phyloP scores from a whole-genome alignment of 53 echinoderm and acorn worm genomes.

The Crossaster papposus region DNA sequence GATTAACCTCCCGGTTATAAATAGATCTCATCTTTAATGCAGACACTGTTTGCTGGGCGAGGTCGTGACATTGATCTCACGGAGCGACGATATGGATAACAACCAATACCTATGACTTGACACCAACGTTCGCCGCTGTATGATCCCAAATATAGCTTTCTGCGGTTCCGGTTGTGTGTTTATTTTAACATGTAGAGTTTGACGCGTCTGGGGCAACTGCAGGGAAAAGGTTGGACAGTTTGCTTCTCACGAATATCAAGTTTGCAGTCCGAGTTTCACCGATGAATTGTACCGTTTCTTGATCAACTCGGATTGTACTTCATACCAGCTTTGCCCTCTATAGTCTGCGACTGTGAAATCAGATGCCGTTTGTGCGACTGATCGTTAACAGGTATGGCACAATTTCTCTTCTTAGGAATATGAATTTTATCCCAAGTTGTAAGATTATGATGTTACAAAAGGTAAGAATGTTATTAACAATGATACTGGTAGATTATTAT shows the following conservation, averaged over 20 bases:
- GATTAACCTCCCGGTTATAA: constrained; percentile 24
- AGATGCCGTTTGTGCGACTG: no score
- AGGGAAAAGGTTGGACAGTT: neutral
- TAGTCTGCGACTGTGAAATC: no score
- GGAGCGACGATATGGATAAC: neutral
- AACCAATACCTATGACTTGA: neutral
- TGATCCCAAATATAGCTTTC: neutral
- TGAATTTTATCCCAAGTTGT: no score
- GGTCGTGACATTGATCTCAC: constrained; percentile 10
- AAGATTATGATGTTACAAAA: no score
- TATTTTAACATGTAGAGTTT: neutral
- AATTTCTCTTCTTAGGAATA: no score
- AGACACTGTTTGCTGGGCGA: neutral
- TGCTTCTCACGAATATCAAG: neutral
- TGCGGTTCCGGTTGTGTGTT: neutral
- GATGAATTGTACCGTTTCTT: no score
- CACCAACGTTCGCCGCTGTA: neutral
- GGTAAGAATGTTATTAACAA: no score
- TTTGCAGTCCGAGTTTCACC: no score
- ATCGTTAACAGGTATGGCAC: no score
- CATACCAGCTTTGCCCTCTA: neutral
- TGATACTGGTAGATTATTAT: no score
- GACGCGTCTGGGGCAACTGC: neutral
- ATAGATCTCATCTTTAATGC: neutral
- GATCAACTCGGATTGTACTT: no score